Base-by-base conservation (phyloP, 2,113 vertebrate genomes). In the Solea solea region DNA sequence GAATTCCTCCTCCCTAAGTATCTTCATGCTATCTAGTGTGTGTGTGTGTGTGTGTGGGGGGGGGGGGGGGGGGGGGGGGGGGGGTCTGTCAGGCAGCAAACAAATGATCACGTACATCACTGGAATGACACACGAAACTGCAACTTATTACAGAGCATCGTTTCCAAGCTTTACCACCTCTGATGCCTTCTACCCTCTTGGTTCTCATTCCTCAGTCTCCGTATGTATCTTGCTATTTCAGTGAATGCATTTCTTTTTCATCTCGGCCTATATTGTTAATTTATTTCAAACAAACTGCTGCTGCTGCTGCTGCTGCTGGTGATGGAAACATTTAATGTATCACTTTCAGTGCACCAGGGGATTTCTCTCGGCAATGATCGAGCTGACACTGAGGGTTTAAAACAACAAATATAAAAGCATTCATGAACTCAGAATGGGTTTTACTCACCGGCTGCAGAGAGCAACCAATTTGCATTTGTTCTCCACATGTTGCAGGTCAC, bases 271-370 rank as follows among this genome's bases (percentile, higher is more conserved):
- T 74, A 82, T 54, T 72, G 71, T 69, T 82, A 58, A 84, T 76
- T 72, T 70, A 59, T 74, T 84, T 76, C 51, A 68, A 72, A 73
- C 64, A 55, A 84, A 74, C 53, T 61, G 13, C 71, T 4, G 57
- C 40, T 34, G 34, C 34, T 34, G 34, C 34, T 2, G 9, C 51
- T 49, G 53, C 68, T 45, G 60, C 72, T 46, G 56, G 53, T 73
- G 81, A 66, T 72, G 79, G 65, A 78, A 68, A 65, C 10, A 11
- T 76, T 89, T 81, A 84, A 77, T 27, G 53, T 67, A 80, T 81
- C 61, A 54, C 82, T 81, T 79, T 74, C 65, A 69, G 72, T 34
- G 21, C 21, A 15, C 49, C 45, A 11, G 39, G 60, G 45, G 45
- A 71, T 74, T 73, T 63, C 80, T 78, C 70, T 27, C 42, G 73